A percentile compares a stretch with the other conserved stretches of the same genome.
These are phyloP conservation scores for Actinernus sp. DNA, from an alignment of 92 coral and sea anemone species.

Conservation along the genomic window DNA sequence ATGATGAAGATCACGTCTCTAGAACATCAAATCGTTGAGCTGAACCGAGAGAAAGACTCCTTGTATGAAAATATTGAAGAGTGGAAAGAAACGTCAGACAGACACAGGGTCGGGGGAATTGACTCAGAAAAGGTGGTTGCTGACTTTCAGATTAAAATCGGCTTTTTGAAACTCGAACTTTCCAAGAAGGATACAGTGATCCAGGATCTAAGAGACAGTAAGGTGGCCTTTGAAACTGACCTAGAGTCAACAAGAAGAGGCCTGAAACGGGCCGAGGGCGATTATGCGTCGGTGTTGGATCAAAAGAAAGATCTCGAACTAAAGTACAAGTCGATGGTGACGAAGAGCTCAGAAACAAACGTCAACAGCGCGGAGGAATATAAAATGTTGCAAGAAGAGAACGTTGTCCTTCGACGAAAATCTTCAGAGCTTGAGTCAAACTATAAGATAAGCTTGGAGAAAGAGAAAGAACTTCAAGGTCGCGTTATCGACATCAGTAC, in stretches of 20 bases:
- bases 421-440: slow-evolving; percentile 51
- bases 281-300: slow-evolving; percentile 26
- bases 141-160: slow-evolving; percentile 52
- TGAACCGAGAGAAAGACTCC: slow-evolving; percentile 57
- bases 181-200: slow-evolving; percentile 60
- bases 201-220: slow-evolving; percentile 39
- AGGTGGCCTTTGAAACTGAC: slow-evolving; percentile 46
- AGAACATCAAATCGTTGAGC: slow-evolving; percentile 76
- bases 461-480: slow-evolving; percentile 67
- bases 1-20: slow-evolving; percentile 49
- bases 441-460: slow-evolving; percentile 50
- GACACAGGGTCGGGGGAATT: slow-evolving; percentile 38
- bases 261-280: slow-evolving; percentile 20
- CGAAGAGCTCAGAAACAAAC: slow-evolving; percentile 16
- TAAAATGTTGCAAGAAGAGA: slow-evolving; percentile 53
- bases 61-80: slow-evolving; percentile 62
- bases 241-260: slow-evolving; percentile 19
- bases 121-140: slow-evolving; percentile 49
- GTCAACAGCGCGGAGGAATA: slow-evolving; percentile 30
- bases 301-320: slow-evolving; percentile 63
- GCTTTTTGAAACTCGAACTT: slow-evolving; percentile 44
- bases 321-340: slow-evolving; percentile 36
- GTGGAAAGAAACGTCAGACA: slow-evolving; percentile 54
- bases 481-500: slow-evolving; percentile 49
- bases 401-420: slow-evolving; percentile 37